Conservation (phyloP, 2,113 vertebrate genomes). For the Blennius ocellaris region DNA sequence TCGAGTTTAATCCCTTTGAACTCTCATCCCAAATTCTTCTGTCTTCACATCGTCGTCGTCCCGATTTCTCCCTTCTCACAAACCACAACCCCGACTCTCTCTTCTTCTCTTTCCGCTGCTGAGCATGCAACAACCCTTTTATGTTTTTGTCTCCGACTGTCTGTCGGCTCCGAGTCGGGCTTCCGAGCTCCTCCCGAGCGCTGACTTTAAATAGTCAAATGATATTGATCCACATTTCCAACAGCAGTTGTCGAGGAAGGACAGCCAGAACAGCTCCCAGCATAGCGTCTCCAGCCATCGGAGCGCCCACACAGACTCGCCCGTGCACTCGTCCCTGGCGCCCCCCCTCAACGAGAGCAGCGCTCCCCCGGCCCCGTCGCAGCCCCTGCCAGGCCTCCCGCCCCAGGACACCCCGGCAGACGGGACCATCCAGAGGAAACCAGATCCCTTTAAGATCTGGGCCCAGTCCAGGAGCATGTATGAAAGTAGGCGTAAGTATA, state of each 20-base stretch:
- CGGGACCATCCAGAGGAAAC: conserved; percentile 93
- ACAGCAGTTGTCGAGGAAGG: conserved; percentile 97
- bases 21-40: conserved; percentile 13
- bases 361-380: conserved; percentile 79
- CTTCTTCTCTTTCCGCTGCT: conserved; percentile 9
- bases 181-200: conserved; percentile 2
- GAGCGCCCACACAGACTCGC: conserved; percentile 92
- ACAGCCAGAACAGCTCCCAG: conserved; percentile 98
- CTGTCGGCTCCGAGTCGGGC: conserved; percentile 15
- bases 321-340: conserved; percentile 84
- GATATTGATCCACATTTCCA: conserved; percentile 55
- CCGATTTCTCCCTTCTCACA: conserved; percentile 9
- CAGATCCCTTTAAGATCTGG: conserved; percentile 99
- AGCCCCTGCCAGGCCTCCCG: conserved; percentile 81
- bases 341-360: conserved; percentile 82
- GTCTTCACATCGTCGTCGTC: conserved; percentile 15
- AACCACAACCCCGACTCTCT: conserved; percentile 18
- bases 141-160: conserved; percentile 18
- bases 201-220: conserved; percentile 26
- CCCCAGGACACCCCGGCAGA: conserved; percentile 87
- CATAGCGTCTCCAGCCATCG: conserved; percentile 96
- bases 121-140: conserved; percentile 14
- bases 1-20: conserved; percentile 14
- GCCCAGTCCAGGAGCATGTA: conserved; percentile 99
- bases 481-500: conserved; percentile 99